Evolutionary conservation across 2,797 vertebrate species (phyloP).

Genomic region (Manis crassicaudata): DNA sequence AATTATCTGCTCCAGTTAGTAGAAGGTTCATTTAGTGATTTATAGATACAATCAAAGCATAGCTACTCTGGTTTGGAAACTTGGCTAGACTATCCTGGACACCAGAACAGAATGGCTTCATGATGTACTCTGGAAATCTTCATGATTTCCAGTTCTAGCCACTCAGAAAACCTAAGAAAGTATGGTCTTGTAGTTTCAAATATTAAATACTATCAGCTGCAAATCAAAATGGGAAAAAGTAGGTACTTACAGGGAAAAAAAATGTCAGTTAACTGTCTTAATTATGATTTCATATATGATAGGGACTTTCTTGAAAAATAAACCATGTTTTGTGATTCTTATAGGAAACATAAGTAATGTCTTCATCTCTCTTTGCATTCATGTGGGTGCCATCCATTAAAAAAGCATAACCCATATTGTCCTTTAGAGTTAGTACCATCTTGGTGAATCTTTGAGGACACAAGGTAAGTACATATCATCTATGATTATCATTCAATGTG

Average conservation of each 20-base stretch:
- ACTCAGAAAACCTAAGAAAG: background rate
- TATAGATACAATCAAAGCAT: background rate
- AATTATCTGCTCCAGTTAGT: background rate
- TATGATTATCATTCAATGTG: background rate
- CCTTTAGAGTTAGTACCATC: background rate
- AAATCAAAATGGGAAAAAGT: background rate
- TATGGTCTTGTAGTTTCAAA: background rate
- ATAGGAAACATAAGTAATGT: background rate
- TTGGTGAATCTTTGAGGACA: background rate
- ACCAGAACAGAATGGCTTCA: background rate
- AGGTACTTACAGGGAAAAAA: background rate
- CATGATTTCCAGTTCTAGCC: background rate
- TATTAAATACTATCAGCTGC: background rate
- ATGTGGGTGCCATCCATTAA: background rate
- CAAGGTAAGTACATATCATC: fast-evolving
- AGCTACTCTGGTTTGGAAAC: background rate
- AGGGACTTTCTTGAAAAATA: background rate
- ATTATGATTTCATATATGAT: background rate
- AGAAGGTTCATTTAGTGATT: background rate
- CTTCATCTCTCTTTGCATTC: background rate
- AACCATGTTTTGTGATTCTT: background rate
- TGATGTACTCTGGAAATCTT: background rate
- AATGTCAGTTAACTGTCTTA: background rate
- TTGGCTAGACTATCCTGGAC: background rate
- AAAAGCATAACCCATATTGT: background rate